Percentiles rank a stretch among this genome's conserved stretches.
Evolutionary conservation across 2,888 invertebrate genomes (phyloP).

Genomic region (Trichopria drosophilae): DNA sequence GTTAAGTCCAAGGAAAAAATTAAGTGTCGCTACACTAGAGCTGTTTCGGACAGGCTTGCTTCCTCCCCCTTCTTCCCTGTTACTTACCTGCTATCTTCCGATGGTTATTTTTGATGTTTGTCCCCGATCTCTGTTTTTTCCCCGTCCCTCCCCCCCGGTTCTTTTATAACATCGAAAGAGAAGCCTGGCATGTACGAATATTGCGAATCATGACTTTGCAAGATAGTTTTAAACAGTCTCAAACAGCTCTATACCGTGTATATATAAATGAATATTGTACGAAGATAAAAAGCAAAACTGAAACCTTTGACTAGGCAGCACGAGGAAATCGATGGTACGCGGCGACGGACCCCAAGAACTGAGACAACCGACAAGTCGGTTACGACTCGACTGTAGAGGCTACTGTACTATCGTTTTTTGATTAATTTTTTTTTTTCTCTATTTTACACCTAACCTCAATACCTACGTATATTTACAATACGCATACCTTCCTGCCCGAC

Average conservation of each 20-base stretch:
- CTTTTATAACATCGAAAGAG: not conserved
- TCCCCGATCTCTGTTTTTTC: constrained; percentile 18
- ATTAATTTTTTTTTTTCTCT: not conserved
- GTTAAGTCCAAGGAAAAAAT: constrained; percentile 43
- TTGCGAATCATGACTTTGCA: constrained; percentile 31
- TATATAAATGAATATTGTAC: constrained; percentile 40
- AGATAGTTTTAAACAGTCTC: constrained; percentile 31
- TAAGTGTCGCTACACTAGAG: constrained; percentile 48
- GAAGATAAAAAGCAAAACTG: constrained; percentile 29
- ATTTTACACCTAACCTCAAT: too few relatives aligned
- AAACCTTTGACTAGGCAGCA: constrained; percentile 35
- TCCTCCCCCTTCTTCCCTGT: constrained; percentile 20
- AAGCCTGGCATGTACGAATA: constrained; percentile 5
- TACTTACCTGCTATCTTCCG: too few relatives aligned
- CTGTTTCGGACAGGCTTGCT: constrained; percentile 50
- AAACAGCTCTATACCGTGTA: constrained; percentile 42
- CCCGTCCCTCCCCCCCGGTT: not conserved
- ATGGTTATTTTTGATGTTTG: constrained; percentile 13
- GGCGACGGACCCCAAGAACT: constrained; percentile 19
- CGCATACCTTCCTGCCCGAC: too few relatives aligned
- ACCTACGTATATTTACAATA: too few relatives aligned
- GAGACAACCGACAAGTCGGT: not conserved
- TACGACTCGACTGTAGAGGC: constrained; percentile 24
- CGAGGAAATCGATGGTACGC: constrained; percentile 38
- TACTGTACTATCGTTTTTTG: too few relatives aligned